These are phyloP conservation scores for Elachura formosa DNA, from an alignment of 2,113 vertebrate genomes.

Conservation along the genomic window DNA sequence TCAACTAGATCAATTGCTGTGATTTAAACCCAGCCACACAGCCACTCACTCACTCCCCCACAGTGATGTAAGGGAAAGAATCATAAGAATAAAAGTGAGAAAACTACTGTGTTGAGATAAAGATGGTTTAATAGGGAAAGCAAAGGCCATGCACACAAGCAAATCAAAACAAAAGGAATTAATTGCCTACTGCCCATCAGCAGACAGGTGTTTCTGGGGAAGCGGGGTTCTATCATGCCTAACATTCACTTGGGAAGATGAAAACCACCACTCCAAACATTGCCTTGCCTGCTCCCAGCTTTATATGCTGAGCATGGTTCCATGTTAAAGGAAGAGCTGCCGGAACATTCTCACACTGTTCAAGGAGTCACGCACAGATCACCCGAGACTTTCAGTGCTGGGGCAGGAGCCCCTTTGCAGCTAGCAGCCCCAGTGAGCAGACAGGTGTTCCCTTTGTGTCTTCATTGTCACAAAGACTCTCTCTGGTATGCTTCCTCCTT, in stretches of 20 bases:
- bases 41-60: accelerated
- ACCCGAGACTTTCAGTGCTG: not conserved
- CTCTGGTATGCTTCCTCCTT: not conserved
- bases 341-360: not conserved
- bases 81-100: not conserved
- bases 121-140: not conserved
- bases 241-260: not conserved
- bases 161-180: not conserved
- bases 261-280: not conserved
- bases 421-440: not conserved
- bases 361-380: accelerated
- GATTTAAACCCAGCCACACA: not conserved
- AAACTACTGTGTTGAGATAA: not conserved
- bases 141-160: not conserved
- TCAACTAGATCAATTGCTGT: not conserved
- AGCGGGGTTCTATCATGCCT: not conserved
- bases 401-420: not conserved
- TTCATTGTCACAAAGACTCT: not conserved
- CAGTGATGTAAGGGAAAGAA: not conserved
- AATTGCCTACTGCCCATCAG: not conserved
- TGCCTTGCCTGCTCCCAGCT: not conserved
- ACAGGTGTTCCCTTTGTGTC: not conserved
- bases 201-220: not conserved
- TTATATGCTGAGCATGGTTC: not conserved
- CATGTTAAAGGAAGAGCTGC: not conserved